These are phyloP conservation scores for Strigops habroptila DNA, from an alignment of 2,113 vertebrate species.

Conservation along the genomic window DNA sequence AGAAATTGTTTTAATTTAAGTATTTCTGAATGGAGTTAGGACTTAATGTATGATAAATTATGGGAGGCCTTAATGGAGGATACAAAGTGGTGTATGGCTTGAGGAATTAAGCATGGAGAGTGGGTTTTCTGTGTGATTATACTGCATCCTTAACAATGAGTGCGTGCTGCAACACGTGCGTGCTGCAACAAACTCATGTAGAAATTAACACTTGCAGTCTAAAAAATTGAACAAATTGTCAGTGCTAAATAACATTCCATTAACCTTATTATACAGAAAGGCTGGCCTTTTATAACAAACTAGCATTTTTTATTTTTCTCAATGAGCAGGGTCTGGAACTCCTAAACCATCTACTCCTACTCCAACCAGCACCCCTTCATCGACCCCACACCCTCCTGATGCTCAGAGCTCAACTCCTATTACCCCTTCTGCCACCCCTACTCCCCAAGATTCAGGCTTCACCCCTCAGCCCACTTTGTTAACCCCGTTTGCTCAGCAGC, in stretches of 20 bases:
- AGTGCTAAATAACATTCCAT: conserved; percentile 76
- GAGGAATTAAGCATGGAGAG: conserved; percentile 30
- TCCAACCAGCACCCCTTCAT: conserved; percentile 93
- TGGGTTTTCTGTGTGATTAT: conserved; percentile 65
- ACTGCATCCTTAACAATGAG: conserved; percentile 75
- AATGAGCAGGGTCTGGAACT: conserved; percentile 93
- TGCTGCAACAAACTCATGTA: conserved; percentile 65
- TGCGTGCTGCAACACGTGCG: conserved; percentile 65
- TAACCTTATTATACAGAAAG: conserved; percentile 73
- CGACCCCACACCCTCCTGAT: conserved; percentile 90
- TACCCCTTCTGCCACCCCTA: conserved; percentile 80
- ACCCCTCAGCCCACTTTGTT: conserved; percentile 87
- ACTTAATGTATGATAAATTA: conserved; percentile 1
- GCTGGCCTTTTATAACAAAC: conserved; percentile 81
- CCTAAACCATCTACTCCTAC: conserved; percentile 97
- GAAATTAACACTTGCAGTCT: conserved; percentile 71
- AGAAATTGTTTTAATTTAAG: conserved; percentile 9
- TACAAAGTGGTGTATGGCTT: conserved; percentile 11
- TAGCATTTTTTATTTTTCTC: conserved; percentile 80
- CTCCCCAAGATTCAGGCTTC: conserved; percentile 85
- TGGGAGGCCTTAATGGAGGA: conserved; percentile 31
- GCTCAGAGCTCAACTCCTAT: conserved; percentile 84
- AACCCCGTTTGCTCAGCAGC: conserved; percentile 91
- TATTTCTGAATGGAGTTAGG: conserved; percentile 3
- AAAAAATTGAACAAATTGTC: conserved; percentile 64